Base-by-base conservation (phyloP, 2,888 invertebrate species). In the Dioctria rufipes region DNA sequence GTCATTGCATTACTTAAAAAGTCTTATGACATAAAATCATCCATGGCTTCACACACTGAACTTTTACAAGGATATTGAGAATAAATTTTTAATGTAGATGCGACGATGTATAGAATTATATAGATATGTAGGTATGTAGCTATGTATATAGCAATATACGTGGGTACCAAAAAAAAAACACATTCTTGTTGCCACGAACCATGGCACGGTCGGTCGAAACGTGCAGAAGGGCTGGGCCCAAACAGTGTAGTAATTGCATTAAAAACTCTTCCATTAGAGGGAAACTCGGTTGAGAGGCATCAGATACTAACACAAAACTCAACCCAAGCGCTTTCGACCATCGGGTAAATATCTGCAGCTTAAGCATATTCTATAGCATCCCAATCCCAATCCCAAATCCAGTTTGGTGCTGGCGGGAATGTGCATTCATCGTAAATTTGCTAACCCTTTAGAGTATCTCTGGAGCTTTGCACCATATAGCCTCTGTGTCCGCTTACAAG, bases 201-300 rank as follows among this genome's bases (percentile, higher is more conserved):
- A 43, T 43, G 25, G 25, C 25, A 25, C 43, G 66, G 25, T 6
- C 42, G 43, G 51, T 5, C 69, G 5, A 4, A 51, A 49, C 69
- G 51, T 49, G 49, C 69, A 69, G 37, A 65, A 65, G 60, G 61
- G 61, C 46, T 75, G 60, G 39, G 61, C 43, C 75, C 75, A 75
- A 66, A 78, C 66, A 78, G 78, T 40, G 66, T 54, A 66, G 78
- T 78, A 78, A 78, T 78, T 78, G 78, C 78, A 78, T 78, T 78
- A 78, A 78, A 78, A 78, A 78, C 65, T 78, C 78, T 78, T 78
- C 78, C 78, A 78, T 78, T 66, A 78, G 66, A 54, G 78, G 40
- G 51, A 65, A 49, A 13, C 54, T 54, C 42, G 39, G 42, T 51
- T 51, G 65, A 40, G 75, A 43, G 25, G 9, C 42, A 67, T 60